A percentile compares a stretch with the other conserved stretches of the same genome.
Evolutionary conservation across 2,113 vertebrate genomes (phyloP).

Genomic region (Mesitornis unicolor): DNA sequence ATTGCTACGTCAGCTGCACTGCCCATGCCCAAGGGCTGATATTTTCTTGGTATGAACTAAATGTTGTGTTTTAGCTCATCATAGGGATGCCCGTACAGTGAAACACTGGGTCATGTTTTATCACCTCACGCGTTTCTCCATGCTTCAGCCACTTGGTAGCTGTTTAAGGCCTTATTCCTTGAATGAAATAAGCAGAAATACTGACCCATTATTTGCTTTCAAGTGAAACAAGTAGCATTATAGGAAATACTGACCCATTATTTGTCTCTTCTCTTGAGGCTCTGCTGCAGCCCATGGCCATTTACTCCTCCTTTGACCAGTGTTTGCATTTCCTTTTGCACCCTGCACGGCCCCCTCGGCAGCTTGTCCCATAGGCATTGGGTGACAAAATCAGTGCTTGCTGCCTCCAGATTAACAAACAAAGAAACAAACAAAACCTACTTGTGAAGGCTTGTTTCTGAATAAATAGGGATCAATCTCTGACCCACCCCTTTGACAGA

Average conservation of each 20-base stretch:
- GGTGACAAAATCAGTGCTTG: neutral
- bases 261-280: neutral
- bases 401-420: neutral
- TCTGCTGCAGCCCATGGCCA: neutral
- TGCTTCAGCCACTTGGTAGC: neutral
- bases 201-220: neutral
- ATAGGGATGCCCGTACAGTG: neutral
- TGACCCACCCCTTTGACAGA: neutral
- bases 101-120: neutral
- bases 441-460: neutral
- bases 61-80: neutral
- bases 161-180: neutral
- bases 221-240: neutral
- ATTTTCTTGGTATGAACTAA: neutral
- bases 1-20: neutral
- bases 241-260: neutral
- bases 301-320: neutral
- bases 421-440: neutral
- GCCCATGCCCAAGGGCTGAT: neutral
- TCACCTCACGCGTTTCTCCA: fast-evolving
- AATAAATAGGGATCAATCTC: neutral
- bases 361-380: neutral
- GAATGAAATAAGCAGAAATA: neutral
- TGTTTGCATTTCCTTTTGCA: neutral
- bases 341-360: neutral